Percentiles rank a stretch among this genome's conserved stretches.
Conservation (phyloP, 2,888 invertebrate genomes). For the Chaitophorus viminalis region DNA sequence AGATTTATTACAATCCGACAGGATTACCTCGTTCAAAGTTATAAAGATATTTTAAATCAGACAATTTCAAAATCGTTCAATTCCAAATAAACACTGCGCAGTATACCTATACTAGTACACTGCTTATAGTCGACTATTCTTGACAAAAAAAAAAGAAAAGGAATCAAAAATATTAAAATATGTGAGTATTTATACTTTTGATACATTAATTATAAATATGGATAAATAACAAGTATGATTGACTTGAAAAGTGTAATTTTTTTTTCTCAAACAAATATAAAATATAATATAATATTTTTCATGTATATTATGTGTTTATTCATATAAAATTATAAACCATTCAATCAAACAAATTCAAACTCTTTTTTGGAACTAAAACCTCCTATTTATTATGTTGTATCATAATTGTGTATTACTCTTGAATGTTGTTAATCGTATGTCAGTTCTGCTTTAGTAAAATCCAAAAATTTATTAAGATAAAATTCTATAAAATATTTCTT, state of each 20-base stretch:
- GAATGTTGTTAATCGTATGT: not conserved
- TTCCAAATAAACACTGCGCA: constrained; percentile 10
- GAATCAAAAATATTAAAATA: too few relatives aligned
- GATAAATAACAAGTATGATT: too few relatives aligned
- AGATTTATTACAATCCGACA: constrained; percentile 42
- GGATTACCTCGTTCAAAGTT: constrained; percentile 40
- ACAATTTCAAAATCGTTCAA: constrained; percentile 12
- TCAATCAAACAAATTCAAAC: not conserved
- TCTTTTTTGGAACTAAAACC: not conserved
- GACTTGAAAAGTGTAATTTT: too few relatives aligned
- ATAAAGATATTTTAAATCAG: constrained; percentile 46
- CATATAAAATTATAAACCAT: too few relatives aligned
- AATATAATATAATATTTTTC: too few relatives aligned
- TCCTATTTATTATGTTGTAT: not conserved
- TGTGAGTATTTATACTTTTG: too few relatives aligned
- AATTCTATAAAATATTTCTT: too few relatives aligned
- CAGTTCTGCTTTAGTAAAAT: not conserved
- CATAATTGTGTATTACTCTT: not conserved
- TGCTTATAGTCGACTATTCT: not conserved
- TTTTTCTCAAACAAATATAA: too few relatives aligned
- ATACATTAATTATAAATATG: too few relatives aligned
- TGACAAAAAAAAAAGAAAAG: not conserved
- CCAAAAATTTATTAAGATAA: too few relatives aligned
- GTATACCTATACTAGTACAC: too few relatives aligned
- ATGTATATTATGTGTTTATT: too few relatives aligned